Evolutionary conservation across 2,888 invertebrate species (phyloP).

Genomic region (Diadromus collaris): DNA sequence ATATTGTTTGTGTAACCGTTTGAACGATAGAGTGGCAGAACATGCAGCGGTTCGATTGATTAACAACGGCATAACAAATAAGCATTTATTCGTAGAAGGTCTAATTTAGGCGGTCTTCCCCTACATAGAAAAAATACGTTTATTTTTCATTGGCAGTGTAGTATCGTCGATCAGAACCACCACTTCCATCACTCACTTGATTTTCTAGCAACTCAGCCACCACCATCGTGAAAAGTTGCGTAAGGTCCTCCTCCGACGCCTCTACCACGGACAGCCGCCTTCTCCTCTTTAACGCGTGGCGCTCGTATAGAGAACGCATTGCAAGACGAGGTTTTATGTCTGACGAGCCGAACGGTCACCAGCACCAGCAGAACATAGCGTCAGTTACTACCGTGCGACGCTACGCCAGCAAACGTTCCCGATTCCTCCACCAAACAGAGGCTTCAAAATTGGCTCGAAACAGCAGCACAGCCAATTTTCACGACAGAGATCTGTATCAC

Average conservation of each 20-base stretch:
- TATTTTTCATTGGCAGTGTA: slow-evolving; percentile 24
- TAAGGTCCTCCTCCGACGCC: slow-evolving; percentile 57
- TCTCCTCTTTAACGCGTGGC: slow-evolving; percentile 66
- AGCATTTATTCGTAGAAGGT: background rate
- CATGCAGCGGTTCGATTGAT: background rate
- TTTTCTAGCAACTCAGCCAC: slow-evolving; percentile 31
- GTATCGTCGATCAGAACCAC: slow-evolving; percentile 51
- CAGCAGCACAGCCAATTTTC: slow-evolving; percentile 19
- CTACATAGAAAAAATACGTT: slow-evolving; percentile 42
- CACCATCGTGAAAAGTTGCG: slow-evolving; percentile 49
- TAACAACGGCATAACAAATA: background rate
- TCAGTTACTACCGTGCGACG: slow-evolving; percentile 59
- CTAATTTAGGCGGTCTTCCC: background rate
- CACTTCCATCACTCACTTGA: slow-evolving; percentile 50
- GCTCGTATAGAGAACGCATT: slow-evolving; percentile 64
- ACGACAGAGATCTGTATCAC: background rate
- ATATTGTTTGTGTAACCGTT: background rate
- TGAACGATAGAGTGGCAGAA: background rate
- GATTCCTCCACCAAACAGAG: slow-evolving; percentile 17
- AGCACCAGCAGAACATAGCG: slow-evolving; percentile 40
- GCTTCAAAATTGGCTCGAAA: slow-evolving; percentile 17
- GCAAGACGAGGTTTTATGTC: slow-evolving; percentile 63
- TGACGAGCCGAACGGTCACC: slow-evolving; percentile 59
- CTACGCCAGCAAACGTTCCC: slow-evolving; percentile 47
- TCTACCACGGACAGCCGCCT: slow-evolving; percentile 57